Percentiles rank a stretch among this genome's conserved stretches.
Evolutionary conservation across 2,797 vertebrate species (phyloP).

Genomic region (Echiichthys vipera): DNA sequence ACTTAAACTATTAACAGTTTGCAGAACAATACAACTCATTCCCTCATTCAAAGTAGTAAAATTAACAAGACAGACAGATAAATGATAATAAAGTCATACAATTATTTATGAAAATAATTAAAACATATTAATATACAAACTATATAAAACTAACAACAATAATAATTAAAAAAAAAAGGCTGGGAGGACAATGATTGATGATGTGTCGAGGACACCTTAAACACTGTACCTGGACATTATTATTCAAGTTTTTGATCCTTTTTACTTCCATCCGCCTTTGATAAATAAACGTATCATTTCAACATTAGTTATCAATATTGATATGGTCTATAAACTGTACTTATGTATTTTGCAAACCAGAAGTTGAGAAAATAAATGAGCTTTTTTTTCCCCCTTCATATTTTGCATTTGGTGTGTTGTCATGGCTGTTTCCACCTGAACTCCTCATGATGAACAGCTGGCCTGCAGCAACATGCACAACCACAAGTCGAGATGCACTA

Average conservation of each 20-base stretch:
- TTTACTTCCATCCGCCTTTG: background rate
- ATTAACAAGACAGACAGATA: no score
- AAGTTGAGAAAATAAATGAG: conserved; percentile 4
- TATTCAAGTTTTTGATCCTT: conserved; percentile 6
- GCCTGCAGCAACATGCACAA: conserved; percentile 60
- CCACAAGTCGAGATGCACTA: conserved; percentile 20
- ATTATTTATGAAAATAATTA: no score
- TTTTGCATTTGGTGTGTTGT: conserved; percentile 30
- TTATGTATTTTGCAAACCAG: background rate
- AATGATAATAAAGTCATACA: no score
- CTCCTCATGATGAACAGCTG: conserved; percentile 66
- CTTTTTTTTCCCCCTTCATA: background rate
- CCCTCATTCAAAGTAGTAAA: no score
- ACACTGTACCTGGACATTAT: no score
- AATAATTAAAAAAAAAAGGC: no score
- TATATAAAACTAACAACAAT: no score
- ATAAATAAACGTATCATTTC: background rate
- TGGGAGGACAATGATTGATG: no score
- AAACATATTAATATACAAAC: no score
- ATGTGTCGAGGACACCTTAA: no score
- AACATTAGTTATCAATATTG: background rate
- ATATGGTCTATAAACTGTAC: background rate
- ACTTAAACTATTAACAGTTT: background rate
- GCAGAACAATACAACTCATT: no score
- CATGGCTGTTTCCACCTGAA: conserved; percentile 52